Evolutionary conservation across 2,797 vertebrate genomes (phyloP).

Genomic region (Cryptoblepharus egeriae): DNA sequence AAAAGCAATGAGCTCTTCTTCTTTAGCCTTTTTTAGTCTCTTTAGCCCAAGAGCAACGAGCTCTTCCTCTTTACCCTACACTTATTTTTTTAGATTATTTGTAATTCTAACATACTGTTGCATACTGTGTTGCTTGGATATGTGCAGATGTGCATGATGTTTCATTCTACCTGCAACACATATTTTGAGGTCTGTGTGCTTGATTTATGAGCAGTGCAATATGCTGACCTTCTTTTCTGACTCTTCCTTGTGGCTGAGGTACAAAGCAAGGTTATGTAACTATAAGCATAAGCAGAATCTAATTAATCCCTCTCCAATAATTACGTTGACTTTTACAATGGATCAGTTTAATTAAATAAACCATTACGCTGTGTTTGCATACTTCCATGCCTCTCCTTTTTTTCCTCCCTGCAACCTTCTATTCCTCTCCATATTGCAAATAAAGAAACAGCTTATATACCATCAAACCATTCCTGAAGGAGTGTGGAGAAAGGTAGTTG

Average conservation of each 20-base stretch:
- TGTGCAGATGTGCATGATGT: background rate
- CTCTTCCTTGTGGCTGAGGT: background rate
- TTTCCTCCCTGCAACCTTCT: background rate
- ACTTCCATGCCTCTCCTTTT: background rate
- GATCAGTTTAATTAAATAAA: constrained; percentile 37
- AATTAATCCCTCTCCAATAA: constrained; percentile 21
- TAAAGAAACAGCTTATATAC: background rate
- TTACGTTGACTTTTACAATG: constrained; percentile 2
- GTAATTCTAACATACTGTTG: no score
- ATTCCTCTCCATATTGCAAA: background rate
- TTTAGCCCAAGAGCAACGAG: no score
- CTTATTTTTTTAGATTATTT: background rate
- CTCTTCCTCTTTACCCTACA: background rate
- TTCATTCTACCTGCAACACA: background rate
- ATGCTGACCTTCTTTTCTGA: constrained; percentile 11
- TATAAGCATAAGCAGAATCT: constrained; percentile 23
- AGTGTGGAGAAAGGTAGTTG: background rate
- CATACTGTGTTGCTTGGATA: background rate
- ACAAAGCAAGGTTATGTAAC: background rate
- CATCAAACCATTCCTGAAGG: background rate
- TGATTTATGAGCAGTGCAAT: background rate
- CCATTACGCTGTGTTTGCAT: constrained; percentile 1
- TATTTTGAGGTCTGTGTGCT: background rate
- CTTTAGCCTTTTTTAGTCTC: no score
- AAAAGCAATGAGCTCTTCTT: no score